Base-by-base conservation (phyloP, 2,113 vertebrate species). In the Epinephelus cyanopodus region DNA sequence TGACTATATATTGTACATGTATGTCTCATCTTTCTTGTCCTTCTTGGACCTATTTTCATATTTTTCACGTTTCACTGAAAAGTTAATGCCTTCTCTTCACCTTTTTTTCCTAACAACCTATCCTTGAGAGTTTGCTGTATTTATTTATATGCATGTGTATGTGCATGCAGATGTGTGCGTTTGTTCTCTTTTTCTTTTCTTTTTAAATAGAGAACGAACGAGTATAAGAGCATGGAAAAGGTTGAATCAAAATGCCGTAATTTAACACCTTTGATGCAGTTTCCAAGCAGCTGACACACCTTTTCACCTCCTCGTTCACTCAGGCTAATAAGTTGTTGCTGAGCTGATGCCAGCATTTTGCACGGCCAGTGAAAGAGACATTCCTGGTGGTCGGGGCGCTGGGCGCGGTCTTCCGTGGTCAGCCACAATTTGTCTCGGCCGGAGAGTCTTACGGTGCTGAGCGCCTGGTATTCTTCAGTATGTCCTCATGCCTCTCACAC, bases 251-350 rank as follows among this genome's bases (percentile, higher is more conserved):
- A 84, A 86, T 74, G 12, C 53, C 52, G 83, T 2, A 1, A 78
- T 78, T 77, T 90, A 81, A 72, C 33, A 4, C 25, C 89, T 94
- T 91, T 94, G 92, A 92, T 90, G 85, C 71, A 58, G 70, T 67
- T 89, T 70, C 67, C 60, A 67, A 87, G 78, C 90, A 89, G 93
- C 91, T 89, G 91, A 90, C 87, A 77, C 64, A 76, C 71, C 68
- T 50, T 74, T 72, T 88, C 66, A 66, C 78, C 70, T 86, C 68
- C 18, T 45, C 12, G 66, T 74, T 86, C 66, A 29, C 79, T 87
- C 71, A 27, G 29, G 25, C n/a, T 84, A 85, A 89, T 50, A 85
- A 86, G 76, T 62, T 48, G 37, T 69, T 48, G 77, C 83, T 74
- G 71, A 82, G 77, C 81, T 63, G 74, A 79, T 89, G 90, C 88